Evolutionary conservation across 2,797 vertebrate species (phyloP), one percentile per base, ranked within the genome.

Genomic region (Sus cebifrons): DNA sequence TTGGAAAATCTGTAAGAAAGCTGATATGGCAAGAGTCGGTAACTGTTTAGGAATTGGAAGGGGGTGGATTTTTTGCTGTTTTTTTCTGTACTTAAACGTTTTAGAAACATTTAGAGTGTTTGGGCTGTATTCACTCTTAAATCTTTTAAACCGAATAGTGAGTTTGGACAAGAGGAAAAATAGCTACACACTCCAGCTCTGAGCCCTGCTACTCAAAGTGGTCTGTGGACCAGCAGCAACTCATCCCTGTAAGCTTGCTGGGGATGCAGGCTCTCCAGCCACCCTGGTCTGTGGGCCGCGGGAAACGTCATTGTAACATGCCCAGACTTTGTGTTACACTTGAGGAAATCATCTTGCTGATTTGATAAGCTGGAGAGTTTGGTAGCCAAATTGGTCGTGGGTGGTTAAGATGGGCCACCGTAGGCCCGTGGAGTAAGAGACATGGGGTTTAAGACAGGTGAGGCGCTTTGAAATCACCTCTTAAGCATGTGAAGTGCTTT

Each of bases 21-120:
- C 29, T 18, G 21, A 16, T 70, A 91, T 0, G 8, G 12, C 29
- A 93, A 44, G 29, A 64, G 9, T 71, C 20, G 65, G 0, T 79
- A 95, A 77, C 32, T 73, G n/a, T 94, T 97, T 87, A 86, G 71
- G 94, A 89, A 49, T 77, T 71, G 68, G 23, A 88, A 56, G 7
- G 56, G 18, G 58, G 2, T 23, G 60, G 15, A 36, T 18, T 64
- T 58, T 89, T 91, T 91, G 5, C 20, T 82, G 25, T 1, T 29
- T 10, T 64, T 97, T 89, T 49, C 7, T 6, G 0, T 82, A n/a
- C 71, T 84, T 89, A 94, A 83, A 74, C n/a, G 52, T 94, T 94
- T 95, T 49, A 78, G 78, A 67, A 95, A 88, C 44, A 68, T 86
- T 91, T 62, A 36, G 15, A 67, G 40, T 68, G 25, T 91, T 96